Evolutionary conservation across 2,888 invertebrate species (phyloP).

Genomic region (Incurvaria masculella): DNA sequence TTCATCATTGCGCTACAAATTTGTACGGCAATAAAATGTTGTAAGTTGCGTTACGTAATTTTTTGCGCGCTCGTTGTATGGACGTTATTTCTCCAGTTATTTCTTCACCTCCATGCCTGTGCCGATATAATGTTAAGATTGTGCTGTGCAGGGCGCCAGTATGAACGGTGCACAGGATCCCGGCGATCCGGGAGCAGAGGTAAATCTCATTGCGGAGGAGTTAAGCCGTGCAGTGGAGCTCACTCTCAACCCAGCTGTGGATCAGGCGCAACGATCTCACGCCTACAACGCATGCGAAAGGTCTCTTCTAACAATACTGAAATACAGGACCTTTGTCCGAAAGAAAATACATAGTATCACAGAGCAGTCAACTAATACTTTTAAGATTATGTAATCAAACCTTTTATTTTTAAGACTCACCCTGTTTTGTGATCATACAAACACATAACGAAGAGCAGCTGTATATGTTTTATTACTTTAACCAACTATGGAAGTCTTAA

Average conservation of each 20-base stretch:
- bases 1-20: too few relatives aligned
- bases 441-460: background rate
- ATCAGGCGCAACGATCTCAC: conserved; percentile 72
- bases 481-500: background rate
- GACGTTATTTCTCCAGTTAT: too few relatives aligned
- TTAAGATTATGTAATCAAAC: too few relatives aligned
- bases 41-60: too few relatives aligned
- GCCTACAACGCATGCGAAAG: conserved; percentile 83
- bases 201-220: conserved; percentile 69
- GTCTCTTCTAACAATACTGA: conserved; percentile 11
- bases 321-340: too few relatives aligned
- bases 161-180: conserved; percentile 41
- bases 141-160: conserved; percentile 5
- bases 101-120: too few relatives aligned
- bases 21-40: too few relatives aligned
- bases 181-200: conserved; percentile 56
- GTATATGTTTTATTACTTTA: too few relatives aligned
- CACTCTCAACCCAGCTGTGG: conserved; percentile 75
- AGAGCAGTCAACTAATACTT: background rate
- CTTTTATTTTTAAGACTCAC: too few relatives aligned
- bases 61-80: too few relatives aligned
- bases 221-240: conserved; percentile 78
- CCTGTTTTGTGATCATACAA: too few relatives aligned
- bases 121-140: background rate
- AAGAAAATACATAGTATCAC: background rate